Percentiles rank a stretch among this genome's conserved stretches.
Conservation (phyloP, 1,140 invertebrate species). For the Drosophila tropicalis region DNA sequence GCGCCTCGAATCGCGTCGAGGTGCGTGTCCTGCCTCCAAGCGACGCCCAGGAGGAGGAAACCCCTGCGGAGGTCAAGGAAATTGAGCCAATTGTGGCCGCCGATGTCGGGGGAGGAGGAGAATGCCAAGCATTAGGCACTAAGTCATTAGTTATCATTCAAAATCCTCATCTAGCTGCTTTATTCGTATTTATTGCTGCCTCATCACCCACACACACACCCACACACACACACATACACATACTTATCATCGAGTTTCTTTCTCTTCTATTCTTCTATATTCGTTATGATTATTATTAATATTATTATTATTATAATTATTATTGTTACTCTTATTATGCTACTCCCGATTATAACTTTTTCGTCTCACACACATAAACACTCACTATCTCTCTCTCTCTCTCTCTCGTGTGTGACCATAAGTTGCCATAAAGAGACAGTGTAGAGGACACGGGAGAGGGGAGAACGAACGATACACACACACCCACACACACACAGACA, state of each 20-base stretch:
- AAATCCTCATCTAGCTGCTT: slow-evolving; percentile 36
- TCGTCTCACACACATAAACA: neutral
- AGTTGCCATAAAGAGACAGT: slow-evolving; percentile 61
- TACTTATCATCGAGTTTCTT: neutral
- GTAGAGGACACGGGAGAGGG: slow-evolving; percentile 20
- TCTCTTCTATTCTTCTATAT: slow-evolving; percentile 3
- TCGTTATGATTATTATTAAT: slow-evolving; percentile 5
- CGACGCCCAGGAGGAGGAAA: slow-evolving; percentile 47
- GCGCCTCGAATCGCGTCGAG: slow-evolving; percentile 54
- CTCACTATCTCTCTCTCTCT: slow-evolving; percentile 7
- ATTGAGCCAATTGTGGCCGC: slow-evolving; percentile 64
- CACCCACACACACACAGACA: neutral
- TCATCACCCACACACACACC: slow-evolving; percentile 24
- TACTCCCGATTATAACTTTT: neutral
- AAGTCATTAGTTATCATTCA: slow-evolving; percentile 60
- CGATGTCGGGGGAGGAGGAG: slow-evolving; percentile 51
- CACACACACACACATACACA: too few species aligned
- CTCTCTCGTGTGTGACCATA: slow-evolving; percentile 5
- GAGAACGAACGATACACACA: neutral
- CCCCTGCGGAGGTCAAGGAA: slow-evolving; percentile 52
- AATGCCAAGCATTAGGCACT: slow-evolving; percentile 55
- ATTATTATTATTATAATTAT: slow-evolving; percentile 8
- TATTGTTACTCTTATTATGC: slow-evolving; percentile 3
- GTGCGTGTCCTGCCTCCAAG: slow-evolving; percentile 47
- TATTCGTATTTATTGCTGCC: slow-evolving; percentile 58